Evolutionary conservation across 1,140 invertebrate genomes (phyloP).

Genomic region (Trialeurodes vaporariorum): DNA sequence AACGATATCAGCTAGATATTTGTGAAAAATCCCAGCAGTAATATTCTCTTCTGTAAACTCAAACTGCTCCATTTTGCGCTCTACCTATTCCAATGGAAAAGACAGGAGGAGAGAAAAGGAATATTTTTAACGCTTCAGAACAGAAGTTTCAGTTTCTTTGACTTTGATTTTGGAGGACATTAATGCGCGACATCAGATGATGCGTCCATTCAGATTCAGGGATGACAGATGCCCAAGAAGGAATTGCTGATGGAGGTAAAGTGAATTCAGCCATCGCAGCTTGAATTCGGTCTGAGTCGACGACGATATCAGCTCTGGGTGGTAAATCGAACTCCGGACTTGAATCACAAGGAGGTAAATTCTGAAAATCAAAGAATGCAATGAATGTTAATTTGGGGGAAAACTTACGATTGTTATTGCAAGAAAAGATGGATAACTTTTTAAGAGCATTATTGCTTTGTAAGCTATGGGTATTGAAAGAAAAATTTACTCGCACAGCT

Average conservation of each 20-base stretch:
- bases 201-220: neutral
- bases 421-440: too few relatives aligned
- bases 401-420: too few relatives aligned
- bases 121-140: too few relatives aligned
- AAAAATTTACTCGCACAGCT: too few relatives aligned
- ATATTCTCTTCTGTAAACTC: neutral
- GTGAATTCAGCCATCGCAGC: neutral
- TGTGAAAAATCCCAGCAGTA: neutral
- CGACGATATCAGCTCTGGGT: neutral
- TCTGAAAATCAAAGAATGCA: neutral
- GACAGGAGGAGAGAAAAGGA: too few relatives aligned
- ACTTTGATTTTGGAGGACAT: neutral
- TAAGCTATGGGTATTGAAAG: too few relatives aligned
- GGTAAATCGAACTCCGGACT: neutral
- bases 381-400: too few relatives aligned
- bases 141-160: neutral
- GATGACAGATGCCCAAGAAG: neutral
- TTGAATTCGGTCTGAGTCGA: neutral
- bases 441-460: too few relatives aligned
- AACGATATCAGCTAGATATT: neutral
- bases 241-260: neutral
- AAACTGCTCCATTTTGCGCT: neutral
- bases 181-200: neutral
- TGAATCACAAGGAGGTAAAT: neutral
- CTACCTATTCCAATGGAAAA: neutral